phyloP scores from a whole-genome alignment of 2,888 invertebrate species.

The Agelastica alni region DNA sequence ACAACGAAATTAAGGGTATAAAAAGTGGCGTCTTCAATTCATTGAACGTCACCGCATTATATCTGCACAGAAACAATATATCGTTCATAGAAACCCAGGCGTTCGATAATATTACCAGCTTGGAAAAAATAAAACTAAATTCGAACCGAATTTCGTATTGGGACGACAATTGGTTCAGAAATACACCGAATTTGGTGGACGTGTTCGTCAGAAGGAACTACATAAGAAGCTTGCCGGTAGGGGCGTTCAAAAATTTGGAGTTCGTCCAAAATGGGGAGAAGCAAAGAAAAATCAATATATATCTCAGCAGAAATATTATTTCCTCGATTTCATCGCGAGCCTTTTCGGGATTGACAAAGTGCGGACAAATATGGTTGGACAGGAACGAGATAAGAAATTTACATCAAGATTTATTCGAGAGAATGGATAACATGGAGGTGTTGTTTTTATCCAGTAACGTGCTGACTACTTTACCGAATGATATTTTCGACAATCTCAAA shows the following conservation, averaged over 20 bases:
- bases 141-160: constrained; percentile 44
- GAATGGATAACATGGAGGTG: constrained; percentile 30
- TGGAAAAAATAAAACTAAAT: constrained; percentile 47
- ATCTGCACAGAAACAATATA: constrained; percentile 39
- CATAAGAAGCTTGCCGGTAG: constrained; percentile 41
- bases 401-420: constrained; percentile 31
- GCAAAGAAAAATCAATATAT: constrained; percentile 35
- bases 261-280: constrained; percentile 21
- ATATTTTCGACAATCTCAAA: constrained; percentile 26
- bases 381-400: constrained; percentile 39
- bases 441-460: constrained; percentile 35
- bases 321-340: constrained; percentile 33
- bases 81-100: constrained; percentile 36
- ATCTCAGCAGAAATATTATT: constrained; percentile 44
- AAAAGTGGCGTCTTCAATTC: constrained; percentile 37
- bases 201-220: constrained; percentile 47
- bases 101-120: constrained; percentile 42
- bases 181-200: constrained; percentile 44
- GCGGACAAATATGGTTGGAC: constrained; percentile 42
- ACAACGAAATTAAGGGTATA: constrained; percentile 36
- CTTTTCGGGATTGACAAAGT: constrained; percentile 34
- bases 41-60: constrained; percentile 30
- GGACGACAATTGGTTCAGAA: constrained; percentile 49
- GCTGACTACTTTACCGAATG: constrained; percentile 26
- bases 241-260: constrained; percentile 48